Percentiles rank a stretch among this genome's conserved stretches.
Evolutionary conservation across 2,113 vertebrate genomes (phyloP).

Genomic region (Pleuronectes platessa): DNA sequence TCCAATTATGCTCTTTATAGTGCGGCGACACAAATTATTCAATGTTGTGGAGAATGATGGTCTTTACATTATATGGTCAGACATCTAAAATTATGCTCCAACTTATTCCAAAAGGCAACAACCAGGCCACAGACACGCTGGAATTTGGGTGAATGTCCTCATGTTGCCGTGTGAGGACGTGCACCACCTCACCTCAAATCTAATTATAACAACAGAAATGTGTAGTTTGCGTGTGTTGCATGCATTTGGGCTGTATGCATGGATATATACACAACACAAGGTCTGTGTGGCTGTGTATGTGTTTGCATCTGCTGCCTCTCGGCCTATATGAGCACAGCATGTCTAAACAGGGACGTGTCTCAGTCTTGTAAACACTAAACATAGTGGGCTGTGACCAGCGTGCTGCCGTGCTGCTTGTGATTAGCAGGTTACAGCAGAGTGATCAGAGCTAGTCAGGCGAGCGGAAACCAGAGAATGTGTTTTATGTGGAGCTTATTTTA

Average conservation of each 20-base stretch:
- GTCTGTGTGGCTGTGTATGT: conserved; percentile 14
- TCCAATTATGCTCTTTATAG: conserved; percentile 22
- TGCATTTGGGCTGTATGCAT: conserved; percentile 39
- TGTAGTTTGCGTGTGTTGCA: neutral
- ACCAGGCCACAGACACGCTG: conserved; percentile 8
- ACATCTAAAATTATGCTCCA: conserved; percentile 39
- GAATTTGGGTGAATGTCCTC: conserved; percentile 18
- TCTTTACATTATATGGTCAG: conserved; percentile 19
- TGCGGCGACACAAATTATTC: conserved; percentile 12
- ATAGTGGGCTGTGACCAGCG: conserved; percentile 65
- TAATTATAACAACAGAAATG: conserved; percentile 28
- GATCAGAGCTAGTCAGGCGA: conserved; percentile 69
- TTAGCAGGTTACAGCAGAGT: conserved; percentile 69
- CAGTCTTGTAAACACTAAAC: conserved; percentile 78
- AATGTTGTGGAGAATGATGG: conserved; percentile 2
- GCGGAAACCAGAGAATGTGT: conserved; percentile 71
- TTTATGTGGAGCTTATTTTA: conserved; percentile 72
- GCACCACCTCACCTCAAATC: conserved; percentile 39
- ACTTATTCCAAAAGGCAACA: conserved; percentile 14
- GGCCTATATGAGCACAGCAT: conserved; percentile 33
- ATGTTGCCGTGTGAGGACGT: conserved; percentile 16
- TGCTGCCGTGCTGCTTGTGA: conserved; percentile 66
- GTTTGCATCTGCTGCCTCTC: conserved; percentile 6
- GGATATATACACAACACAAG: conserved; percentile 19
- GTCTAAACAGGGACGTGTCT: conserved; percentile 54